Evolutionary conservation across 2,888 invertebrate species (phyloP).

Genomic region (Leucania comma): DNA sequence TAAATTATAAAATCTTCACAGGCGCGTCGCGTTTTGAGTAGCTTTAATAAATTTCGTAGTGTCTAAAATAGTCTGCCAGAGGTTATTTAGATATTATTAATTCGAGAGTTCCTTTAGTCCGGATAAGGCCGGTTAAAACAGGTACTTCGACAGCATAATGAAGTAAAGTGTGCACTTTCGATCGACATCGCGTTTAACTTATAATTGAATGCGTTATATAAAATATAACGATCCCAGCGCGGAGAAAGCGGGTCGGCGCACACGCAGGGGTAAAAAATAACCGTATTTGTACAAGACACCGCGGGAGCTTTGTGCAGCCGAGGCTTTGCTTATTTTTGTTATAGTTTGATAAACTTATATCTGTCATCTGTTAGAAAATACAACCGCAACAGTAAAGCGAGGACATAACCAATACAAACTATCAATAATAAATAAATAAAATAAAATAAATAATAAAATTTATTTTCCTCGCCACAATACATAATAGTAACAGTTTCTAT

Average conservation of each 20-base stretch:
- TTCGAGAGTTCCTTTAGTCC: neutral
- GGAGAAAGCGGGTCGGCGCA: conserved; percentile 62
- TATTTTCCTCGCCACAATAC: too few species aligned
- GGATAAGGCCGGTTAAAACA: neutral
- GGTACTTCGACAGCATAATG: neutral
- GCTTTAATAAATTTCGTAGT: neutral
- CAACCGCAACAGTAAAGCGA: neutral
- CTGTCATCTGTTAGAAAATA: neutral
- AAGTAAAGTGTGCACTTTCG: conserved; percentile 44
- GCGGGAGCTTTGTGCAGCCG: conserved; percentile 41
- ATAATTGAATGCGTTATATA: conserved; percentile 52
- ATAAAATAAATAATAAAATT: too few species aligned
- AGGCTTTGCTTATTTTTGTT: conserved; percentile 23
- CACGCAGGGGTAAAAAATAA: conserved; percentile 60
- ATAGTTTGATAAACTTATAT: neutral
- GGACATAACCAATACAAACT: neutral
- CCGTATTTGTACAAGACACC: conserved; percentile 57
- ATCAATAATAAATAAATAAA: too few species aligned
- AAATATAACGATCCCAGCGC: conserved; percentile 51
- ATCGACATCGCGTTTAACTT: conserved; percentile 21
- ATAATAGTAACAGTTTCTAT: too few species aligned
- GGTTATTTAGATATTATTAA: neutral
- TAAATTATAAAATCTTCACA: too few species aligned
- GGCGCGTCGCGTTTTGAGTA: too few species aligned
- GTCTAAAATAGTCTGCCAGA: neutral